Evolutionary conservation across 2,113 vertebrate genomes (phyloP).

Genomic region (Ptyas mucosa): DNA sequence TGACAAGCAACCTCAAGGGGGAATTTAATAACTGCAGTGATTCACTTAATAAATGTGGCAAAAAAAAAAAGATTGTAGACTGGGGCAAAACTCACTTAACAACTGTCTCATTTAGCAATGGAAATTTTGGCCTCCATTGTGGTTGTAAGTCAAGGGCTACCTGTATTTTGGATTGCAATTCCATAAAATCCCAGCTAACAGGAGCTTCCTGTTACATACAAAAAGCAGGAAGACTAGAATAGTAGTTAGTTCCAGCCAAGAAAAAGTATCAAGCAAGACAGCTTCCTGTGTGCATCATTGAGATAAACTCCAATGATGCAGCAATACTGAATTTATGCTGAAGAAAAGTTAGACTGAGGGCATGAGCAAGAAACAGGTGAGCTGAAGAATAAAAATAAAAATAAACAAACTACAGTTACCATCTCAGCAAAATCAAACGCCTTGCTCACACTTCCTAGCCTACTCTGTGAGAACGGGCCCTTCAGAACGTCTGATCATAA

Average conservation of each 20-base stretch:
- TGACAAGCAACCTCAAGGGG: no score
- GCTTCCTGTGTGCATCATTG: background rate
- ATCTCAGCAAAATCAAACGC: background rate
- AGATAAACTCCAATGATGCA: background rate
- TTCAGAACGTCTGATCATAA: conserved; percentile 60
- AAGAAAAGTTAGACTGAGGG: background rate
- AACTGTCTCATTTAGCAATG: no score
- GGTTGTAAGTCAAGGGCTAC: background rate
- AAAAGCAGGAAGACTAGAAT: background rate
- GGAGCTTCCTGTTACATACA: background rate
- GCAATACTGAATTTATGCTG: background rate
- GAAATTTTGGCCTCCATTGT: no score
- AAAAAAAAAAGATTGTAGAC: no score
- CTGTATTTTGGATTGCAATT: background rate
- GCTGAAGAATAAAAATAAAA: no score
- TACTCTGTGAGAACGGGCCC: conserved; percentile 33
- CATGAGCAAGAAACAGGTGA: background rate
- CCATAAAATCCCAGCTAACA: background rate
- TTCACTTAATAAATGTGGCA: no score
- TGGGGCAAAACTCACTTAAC: no score
- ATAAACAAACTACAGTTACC: background rate
- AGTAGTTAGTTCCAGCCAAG: background rate
- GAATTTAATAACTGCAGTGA: no score
- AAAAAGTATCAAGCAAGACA: background rate
- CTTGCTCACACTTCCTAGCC: background rate